Base-by-base conservation (phyloP, 2,113 vertebrate genomes). In the Cariama cristata region DNA sequence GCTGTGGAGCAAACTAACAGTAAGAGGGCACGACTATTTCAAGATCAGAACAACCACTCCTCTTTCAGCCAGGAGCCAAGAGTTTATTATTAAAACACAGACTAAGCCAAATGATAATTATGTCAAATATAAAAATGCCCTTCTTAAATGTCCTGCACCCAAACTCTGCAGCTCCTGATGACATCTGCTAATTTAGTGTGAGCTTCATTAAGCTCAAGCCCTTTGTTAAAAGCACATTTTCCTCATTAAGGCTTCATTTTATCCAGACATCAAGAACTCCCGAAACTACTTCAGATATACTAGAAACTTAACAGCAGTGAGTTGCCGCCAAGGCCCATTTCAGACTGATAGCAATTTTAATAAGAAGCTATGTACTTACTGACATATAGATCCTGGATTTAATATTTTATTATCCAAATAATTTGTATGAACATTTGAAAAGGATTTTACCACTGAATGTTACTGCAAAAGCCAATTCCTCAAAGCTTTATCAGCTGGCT, bases 81-180 rank as follows among this genome's bases (percentile, higher is more conserved):
- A 88, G 60, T 91, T 93, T 82, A 86, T 90, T 94, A 92, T 35
- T 90, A 91, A 83, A 93, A 80, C 77, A 72, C 63, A 83, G 72
- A 50, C 68, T 53, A 75, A 49, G 88, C 53, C 81, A 92, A 92
- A 92, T 86, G 32, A 80, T 71, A 86, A 86, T 87, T 80, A 76
- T 23, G 59, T 92, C 72, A 60, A 92, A 75, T 49, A 79, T 58
- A 62, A 89, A 92, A 72, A 75, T 32, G n/a, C 21, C 77, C 62
- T 92, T 75, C 80, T 79, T 90, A 32, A 47, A 75, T 53, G 68
- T 67, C 68, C 72, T 80, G 14, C 38, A 81, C 42, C 27, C 53
- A 91, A 91, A 81, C 44, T 81, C 19, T 27, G 28, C 64, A 77
- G 64, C 38, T 77, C 53, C 33, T 38, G 44, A 71, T 81, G 79